A percentile compares a stretch with the other conserved stretches of the same genome.
Evolutionary conservation across 2,888 invertebrate species (phyloP).

Genomic region (Thymelicus sylvestris): DNA sequence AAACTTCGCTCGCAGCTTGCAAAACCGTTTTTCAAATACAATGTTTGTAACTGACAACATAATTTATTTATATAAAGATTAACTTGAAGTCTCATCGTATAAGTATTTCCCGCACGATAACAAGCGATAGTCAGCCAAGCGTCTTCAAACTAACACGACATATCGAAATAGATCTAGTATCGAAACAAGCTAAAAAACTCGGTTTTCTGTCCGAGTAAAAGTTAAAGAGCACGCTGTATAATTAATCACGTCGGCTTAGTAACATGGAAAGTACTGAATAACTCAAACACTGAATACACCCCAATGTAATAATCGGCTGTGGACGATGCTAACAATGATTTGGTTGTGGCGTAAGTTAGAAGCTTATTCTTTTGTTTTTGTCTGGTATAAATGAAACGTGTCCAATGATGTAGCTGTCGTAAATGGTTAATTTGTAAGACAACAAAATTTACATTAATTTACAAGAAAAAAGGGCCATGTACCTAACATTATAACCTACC

Average conservation of each 20-base stretch:
- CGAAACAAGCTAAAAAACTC: conserved; percentile 23
- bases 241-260: conserved; percentile 37
- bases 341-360: conserved; percentile 44
- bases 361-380: conserved; percentile 31
- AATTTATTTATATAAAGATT: not conserved
- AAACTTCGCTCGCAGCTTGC: not conserved
- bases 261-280: conserved; percentile 39
- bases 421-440: too few relatives aligned
- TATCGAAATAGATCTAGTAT: conserved; percentile 32
- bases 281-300: conserved; percentile 58
- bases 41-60: not conserved
- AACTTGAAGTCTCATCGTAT: not conserved
- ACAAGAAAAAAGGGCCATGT: too few relatives aligned
- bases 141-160: conserved; percentile 21
- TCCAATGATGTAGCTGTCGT: too few relatives aligned
- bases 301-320: conserved; percentile 66
- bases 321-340: conserved; percentile 61
- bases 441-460: too few relatives aligned
- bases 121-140: conserved; percentile 14
- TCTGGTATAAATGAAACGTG: too few relatives aligned
- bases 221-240: conserved; percentile 27
- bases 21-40: conserved; percentile 20
- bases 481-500: too few relatives aligned
- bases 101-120: conserved; percentile 8
- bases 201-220: conserved; percentile 26